phyloP scores from a whole-genome alignment of 2,113 vertebrate genomes.

The Malurus elegans region DNA sequence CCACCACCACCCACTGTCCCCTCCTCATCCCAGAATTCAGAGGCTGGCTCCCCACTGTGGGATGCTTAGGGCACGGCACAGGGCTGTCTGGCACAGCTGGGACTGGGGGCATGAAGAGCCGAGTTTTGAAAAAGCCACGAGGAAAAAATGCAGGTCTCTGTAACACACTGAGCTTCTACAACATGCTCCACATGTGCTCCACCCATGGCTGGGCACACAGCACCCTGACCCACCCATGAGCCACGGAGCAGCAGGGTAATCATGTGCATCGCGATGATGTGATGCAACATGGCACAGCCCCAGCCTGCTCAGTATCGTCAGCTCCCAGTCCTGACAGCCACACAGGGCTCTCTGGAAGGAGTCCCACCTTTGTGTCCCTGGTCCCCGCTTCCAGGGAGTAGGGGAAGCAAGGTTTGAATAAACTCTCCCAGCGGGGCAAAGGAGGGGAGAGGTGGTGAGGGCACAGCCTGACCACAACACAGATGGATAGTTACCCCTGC shows the following conservation, averaged over 20 bases:
- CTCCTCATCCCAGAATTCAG: neutral
- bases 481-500: neutral
- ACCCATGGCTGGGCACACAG: neutral
- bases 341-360: neutral
- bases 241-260: neutral
- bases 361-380: neutral
- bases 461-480: neutral
- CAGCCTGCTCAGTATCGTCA: neutral
- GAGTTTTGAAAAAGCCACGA: neutral
- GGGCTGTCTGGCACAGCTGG: neutral
- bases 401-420: neutral
- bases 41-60: neutral
- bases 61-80: neutral
- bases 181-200: neutral
- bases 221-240: neutral
- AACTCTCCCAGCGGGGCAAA: neutral
- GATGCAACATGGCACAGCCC: neutral
- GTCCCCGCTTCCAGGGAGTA: neutral
- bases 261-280: rapidly evolving
- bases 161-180: neutral
- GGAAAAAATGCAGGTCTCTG: neutral
- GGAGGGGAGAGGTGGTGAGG: neutral
- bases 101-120: neutral
- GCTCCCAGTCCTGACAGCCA: neutral
- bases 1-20: neutral